Evolutionary conservation across 2,888 invertebrate genomes (phyloP).

Genomic region (Chloromyia formosa): DNA sequence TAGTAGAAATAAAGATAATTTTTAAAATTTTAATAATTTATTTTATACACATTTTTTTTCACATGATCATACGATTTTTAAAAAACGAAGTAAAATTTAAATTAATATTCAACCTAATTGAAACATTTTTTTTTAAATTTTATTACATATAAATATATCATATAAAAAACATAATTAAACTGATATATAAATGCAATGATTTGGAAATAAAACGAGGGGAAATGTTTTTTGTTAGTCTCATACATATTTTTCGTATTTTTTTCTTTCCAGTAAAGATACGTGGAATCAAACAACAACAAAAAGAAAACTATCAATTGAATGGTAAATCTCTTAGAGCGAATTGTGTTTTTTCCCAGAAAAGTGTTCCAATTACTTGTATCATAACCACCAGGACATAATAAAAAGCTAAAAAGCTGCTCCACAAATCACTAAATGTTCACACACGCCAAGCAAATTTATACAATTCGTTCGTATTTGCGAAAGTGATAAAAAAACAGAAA

Average conservation of each 20-base stretch:
- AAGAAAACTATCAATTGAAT: background rate
- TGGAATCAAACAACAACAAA: background rate
- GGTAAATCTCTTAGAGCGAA: too few species aligned
- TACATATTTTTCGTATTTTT: background rate
- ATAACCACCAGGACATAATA: too few species aligned
- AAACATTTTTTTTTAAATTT: background rate
- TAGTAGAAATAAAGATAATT: slow-evolving; percentile 1
- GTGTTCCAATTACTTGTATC: too few species aligned
- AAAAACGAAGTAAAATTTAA: slow-evolving; percentile 12
- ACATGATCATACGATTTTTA: slow-evolving; percentile 7
- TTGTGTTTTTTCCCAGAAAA: too few species aligned
- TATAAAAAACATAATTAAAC: slow-evolving; percentile 24
- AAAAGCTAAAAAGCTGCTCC: too few species aligned
- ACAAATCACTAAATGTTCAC: too few species aligned
- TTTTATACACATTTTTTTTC: slow-evolving; percentile 24
- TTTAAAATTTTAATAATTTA: slow-evolving; percentile 32
- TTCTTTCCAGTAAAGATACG: background rate
- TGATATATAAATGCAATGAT: slow-evolving; percentile 33
- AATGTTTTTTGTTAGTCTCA: background rate
- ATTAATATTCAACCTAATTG: slow-evolving; percentile 21
- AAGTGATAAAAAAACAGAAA: too few species aligned
- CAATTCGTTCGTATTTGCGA: too few species aligned
- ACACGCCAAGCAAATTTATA: too few species aligned
- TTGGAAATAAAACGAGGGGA: slow-evolving; percentile 36
- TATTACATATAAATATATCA: too few species aligned